Evolutionary conservation across 1,140 invertebrate genomes (phyloP).

Genomic region (Brachionus angularis): DNA sequence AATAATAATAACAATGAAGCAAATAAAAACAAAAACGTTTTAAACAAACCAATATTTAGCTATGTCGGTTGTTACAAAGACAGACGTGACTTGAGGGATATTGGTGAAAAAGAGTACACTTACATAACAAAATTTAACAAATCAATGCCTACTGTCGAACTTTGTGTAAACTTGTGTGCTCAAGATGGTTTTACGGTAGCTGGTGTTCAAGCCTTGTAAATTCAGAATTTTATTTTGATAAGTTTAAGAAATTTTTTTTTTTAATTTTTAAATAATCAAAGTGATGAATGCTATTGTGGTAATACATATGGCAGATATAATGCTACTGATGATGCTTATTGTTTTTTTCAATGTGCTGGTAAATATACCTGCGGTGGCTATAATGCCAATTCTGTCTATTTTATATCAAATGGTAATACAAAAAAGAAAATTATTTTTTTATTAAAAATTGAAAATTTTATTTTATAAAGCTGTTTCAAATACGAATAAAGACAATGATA

Average conservation of each 20-base stretch:
- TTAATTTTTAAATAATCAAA: not conserved
- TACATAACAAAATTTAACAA: constrained; percentile 43
- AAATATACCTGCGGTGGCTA: constrained; percentile 43
- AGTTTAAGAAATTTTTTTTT: not conserved
- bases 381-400: constrained; percentile 41
- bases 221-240: not conserved
- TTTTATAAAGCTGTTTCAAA: constrained; percentile 10
- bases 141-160: constrained; percentile 25
- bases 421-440: no score
- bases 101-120: constrained; percentile 28
- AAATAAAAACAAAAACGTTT: no score
- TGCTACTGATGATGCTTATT: constrained; percentile 9
- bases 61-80: constrained; percentile 33
- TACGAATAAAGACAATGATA: not conserved
- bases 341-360: constrained; percentile 42
- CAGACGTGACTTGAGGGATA: constrained; percentile 24
- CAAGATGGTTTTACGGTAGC: constrained; percentile 31
- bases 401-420: constrained; percentile 17
- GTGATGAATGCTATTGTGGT: constrained; percentile 43
- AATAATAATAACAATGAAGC: no score
- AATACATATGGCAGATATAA: constrained; percentile 35
- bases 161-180: constrained; percentile 35
- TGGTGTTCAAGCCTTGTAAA: constrained; percentile 39
- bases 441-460: no score
- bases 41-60: constrained; percentile 37